Conservation (phyloP, 1,140 invertebrate genomes). For the Glossosoma conforme region DNA sequence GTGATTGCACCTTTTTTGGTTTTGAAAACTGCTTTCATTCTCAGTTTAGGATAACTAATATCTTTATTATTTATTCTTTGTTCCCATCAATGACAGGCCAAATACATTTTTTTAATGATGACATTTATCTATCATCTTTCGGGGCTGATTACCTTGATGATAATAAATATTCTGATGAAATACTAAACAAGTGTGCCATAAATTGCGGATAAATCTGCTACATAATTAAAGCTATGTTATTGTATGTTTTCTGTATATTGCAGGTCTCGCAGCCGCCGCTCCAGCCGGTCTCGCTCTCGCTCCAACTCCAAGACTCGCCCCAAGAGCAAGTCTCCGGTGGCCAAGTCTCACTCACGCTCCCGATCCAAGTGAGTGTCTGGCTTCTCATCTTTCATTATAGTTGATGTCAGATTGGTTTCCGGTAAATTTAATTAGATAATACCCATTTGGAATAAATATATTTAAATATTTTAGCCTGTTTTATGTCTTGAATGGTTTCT, state of each 20-base stretch:
- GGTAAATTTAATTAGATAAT: background rate
- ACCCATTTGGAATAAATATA: slow-evolving; percentile 10
- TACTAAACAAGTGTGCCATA: background rate
- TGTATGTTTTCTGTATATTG: slow-evolving; percentile 33
- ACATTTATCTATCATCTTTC: slow-evolving; percentile 50
- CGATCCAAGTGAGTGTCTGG: slow-evolving; percentile 51
- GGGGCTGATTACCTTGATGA: slow-evolving; percentile 48
- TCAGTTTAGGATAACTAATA: no score
- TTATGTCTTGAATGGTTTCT: no score
- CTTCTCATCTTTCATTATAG: slow-evolving; percentile 21
- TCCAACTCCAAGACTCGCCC: slow-evolving; percentile 65
- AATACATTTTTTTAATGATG: slow-evolving; percentile 35
- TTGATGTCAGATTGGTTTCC: slow-evolving; percentile 43
- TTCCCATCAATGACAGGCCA: background rate
- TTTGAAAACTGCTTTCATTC: no score
- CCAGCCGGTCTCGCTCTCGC: slow-evolving; percentile 62
- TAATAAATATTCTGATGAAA: slow-evolving; percentile 36
- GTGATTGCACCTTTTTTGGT: no score
- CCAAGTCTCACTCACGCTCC: slow-evolving; percentile 62
- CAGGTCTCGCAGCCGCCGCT: slow-evolving; percentile 55
- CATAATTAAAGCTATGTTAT: background rate
- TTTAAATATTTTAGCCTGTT: no score
- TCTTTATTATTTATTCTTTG: slow-evolving; percentile 9
- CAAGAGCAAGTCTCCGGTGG: slow-evolving; percentile 66
- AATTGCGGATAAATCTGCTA: background rate